Evolutionary conservation across 1,140 invertebrate species (phyloP).

Genomic region (Zaprionus kolodkinae): DNA sequence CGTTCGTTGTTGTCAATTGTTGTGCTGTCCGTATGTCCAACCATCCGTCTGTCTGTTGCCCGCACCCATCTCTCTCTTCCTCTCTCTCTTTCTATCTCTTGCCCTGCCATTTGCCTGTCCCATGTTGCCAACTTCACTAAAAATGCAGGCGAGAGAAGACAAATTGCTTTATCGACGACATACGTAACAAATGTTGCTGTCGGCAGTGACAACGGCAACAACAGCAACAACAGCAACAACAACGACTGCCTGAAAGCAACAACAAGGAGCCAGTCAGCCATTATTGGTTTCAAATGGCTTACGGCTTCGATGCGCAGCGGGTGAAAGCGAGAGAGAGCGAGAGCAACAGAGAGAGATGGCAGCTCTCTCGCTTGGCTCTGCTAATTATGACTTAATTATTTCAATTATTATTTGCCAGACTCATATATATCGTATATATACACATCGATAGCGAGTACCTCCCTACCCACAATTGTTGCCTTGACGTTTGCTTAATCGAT

Average conservation of each 20-base stretch:
- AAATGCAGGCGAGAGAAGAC: conserved; percentile 80
- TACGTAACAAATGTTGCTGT: conserved; percentile 83
- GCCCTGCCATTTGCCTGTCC: conserved; percentile 13
- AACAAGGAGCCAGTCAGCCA: conserved; percentile 51
- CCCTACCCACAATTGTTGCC: not conserved
- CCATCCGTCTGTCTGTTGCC: conserved; percentile 42
- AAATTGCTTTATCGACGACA: conserved; percentile 83
- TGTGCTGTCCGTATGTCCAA: conserved; percentile 56
- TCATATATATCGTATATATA: not conserved
- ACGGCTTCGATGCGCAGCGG: conserved; percentile 34
- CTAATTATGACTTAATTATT: conserved; percentile 83
- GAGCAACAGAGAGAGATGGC: not conserved
- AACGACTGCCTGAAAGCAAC: conserved; percentile 6
- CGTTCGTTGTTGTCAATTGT: conserved; percentile 73
- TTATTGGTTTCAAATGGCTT: conserved; percentile 82
- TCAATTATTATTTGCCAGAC: conserved; percentile 66
- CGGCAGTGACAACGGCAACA: conserved; percentile 75
- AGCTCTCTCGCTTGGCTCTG: conserved; percentile 39
- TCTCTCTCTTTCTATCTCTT: conserved; percentile 5
- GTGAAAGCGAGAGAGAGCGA: not conserved
- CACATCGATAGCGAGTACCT: not conserved
- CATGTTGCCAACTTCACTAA: conserved; percentile 52
- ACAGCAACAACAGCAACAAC: conserved; percentile 16
- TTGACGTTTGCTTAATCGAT: conserved; percentile 6
- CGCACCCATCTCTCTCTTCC: conserved; percentile 10